Evolutionary conservation across 2,888 invertebrate species (phyloP).

Genomic region (Drosophila sordidula): DNA sequence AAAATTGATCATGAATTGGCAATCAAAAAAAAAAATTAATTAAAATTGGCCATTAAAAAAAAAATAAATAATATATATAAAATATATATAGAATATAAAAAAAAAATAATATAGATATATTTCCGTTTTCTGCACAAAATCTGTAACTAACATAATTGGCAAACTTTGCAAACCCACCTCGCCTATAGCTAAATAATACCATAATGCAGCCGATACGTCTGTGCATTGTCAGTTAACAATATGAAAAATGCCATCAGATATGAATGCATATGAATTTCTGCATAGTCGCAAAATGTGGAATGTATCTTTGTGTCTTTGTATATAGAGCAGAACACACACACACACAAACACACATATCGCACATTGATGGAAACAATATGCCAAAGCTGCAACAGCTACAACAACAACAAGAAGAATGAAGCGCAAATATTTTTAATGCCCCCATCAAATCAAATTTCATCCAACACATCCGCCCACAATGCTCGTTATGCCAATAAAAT

Average conservation of each 20-base stretch:
- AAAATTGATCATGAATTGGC: no score
- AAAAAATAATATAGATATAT: no score
- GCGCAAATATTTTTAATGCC: conserved; percentile 55
- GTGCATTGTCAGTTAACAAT: conserved; percentile 33
- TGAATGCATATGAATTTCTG: conserved; percentile 35
- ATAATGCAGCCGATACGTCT: conserved; percentile 22
- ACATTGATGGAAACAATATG: conserved; percentile 58
- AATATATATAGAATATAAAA: no score
- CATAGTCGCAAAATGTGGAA: conserved; percentile 39
- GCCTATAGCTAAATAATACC: background rate
- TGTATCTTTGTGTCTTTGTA: conserved; percentile 26
- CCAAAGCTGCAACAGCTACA: conserved; percentile 39
- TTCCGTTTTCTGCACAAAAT: no score
- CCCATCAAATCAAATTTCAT: conserved; percentile 65
- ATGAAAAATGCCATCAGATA: conserved; percentile 22
- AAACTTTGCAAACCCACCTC: background rate
- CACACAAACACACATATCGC: background rate
- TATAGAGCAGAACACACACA: conserved; percentile 43
- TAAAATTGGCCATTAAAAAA: no score
- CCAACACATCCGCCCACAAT: conserved; percentile 55
- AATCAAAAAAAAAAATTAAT: no score
- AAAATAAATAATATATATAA: no score
- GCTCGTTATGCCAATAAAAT: conserved; percentile 25
- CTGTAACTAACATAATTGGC: no score
- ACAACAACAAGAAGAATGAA: conserved; percentile 12